A percentile compares a stretch with the other conserved stretches of the same genome.
These are phyloP conservation scores for Platanista minor DNA, from an alignment of 2,113 vertebrate species.

Conservation along the genomic window DNA sequence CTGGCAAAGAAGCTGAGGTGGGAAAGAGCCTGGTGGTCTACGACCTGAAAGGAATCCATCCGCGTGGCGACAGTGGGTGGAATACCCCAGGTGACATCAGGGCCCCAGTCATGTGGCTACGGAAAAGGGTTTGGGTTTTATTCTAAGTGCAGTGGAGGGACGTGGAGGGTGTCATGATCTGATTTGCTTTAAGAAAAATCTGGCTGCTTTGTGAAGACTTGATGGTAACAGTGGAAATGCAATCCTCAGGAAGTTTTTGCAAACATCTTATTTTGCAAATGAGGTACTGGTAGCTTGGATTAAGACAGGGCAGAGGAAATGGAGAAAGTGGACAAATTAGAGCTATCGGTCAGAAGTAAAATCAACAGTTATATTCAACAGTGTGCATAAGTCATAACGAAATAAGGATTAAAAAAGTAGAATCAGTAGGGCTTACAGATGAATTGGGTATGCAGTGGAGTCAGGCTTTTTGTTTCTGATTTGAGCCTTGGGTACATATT, in stretches of 20 bases:
- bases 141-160: background rate
- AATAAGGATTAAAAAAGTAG: background rate
- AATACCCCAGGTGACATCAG: accelerated
- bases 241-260: background rate
- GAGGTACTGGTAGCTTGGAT: background rate
- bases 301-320: background rate
- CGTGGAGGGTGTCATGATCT: background rate
- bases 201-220: background rate
- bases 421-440: background rate
- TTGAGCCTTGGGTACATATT: background rate
- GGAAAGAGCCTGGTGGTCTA: background rate
- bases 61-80: accelerated
- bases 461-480: background rate
- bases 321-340: background rate
- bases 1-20: accelerated
- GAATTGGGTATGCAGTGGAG: too few species aligned
- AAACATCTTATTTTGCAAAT: too few species aligned
- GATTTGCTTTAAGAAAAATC: background rate
- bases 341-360: background rate
- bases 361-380: too few species aligned
- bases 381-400: background rate
- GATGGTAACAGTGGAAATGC: background rate
- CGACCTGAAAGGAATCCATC: background rate
- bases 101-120: accelerated
- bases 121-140: background rate